Evolutionary conservation across 2,113 vertebrate species (phyloP), one percentile per base, ranked within the genome.

Genomic region (Elephas maximus): DNA sequence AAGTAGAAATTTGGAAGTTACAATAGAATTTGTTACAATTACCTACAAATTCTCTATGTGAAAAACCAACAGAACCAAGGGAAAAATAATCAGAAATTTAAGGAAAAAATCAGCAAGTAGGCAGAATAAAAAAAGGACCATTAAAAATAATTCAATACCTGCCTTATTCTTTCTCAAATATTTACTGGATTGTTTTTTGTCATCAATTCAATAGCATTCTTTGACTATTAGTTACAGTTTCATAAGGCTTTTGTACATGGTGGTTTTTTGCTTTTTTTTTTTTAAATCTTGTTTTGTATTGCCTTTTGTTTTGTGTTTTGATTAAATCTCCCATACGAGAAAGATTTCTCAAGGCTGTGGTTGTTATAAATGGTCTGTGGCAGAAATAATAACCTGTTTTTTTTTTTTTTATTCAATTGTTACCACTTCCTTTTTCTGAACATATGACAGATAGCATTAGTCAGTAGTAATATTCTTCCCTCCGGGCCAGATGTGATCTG

Each of bases 171-270:
- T 86, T 53, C 17, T 53, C n/a, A 82, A 88, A 82, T 48, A 86
- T 89, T 80, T 84, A 44, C 3, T 28, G 5, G 44, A 6, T 83
- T 30, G 37, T 93, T 96, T 96, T 93, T 94, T 57, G 41, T 65
- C 60, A 44, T 71, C 12, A n/a, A 21, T 48, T 94, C 88, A 86
- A 26, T 24, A 83, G 28, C 3, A 73, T 15, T 57, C 11, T 90
- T 37, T 90, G 30, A 88, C n/a, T 86, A 93, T 74, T 82, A 88
- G 53, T 88, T 94, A 93, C 87, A 69, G n/a, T 53, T 93, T 93
- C 57, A 91, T 0, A 84, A 53, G 17, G 4, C 1, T 37, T 78
- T 33, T 73, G 37, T 37, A 73, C 65, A 33, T 90, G 12, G 23
- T 62, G 8, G 11, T 37, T 69, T 60, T 77, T 90, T 12, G 21